These are phyloP conservation scores for Erethizon dorsatum DNA, from an alignment of 2,797 vertebrate species.

Conservation along the genomic window DNA sequence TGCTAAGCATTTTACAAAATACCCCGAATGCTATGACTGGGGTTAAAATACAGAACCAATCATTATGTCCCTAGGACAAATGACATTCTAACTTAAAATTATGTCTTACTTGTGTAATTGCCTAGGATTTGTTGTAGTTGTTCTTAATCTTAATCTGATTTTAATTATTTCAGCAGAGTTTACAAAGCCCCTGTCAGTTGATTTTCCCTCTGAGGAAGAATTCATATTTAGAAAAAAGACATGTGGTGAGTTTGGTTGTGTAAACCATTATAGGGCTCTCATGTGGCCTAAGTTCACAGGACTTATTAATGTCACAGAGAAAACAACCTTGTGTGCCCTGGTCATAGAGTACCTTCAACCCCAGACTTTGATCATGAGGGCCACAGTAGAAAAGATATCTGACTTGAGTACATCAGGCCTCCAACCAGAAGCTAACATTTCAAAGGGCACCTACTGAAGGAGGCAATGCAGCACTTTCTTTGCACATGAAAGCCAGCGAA, in stretches of 20 bases:
- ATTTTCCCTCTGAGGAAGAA: constrained; percentile 11
- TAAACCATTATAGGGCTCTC: neutral
- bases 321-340: neutral
- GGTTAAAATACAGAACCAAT: neutral
- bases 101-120: neutral
- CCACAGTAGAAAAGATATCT: neutral
- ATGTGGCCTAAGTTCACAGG: constrained; percentile 14
- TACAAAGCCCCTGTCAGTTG: neutral
- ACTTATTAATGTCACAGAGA: neutral
- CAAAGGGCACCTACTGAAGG: neutral
- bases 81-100: neutral
- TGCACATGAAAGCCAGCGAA: constrained; percentile 43
- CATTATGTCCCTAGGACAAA: neutral
- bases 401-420: neutral
- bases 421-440: neutral
- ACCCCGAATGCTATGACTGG: neutral
- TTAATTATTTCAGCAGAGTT: constrained; percentile 50
- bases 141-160: constrained; percentile 54
- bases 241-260: neutral
- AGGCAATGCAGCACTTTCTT: neutral
- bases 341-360: constrained; percentile 35
- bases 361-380: neutral
- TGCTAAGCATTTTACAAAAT: constrained; percentile 25
- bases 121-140: constrained; percentile 28
- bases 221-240: neutral